These are phyloP conservation scores for Ivindomyrus marchei DNA, from an alignment of 2,113 vertebrate genomes.

Conservation along the genomic window DNA sequence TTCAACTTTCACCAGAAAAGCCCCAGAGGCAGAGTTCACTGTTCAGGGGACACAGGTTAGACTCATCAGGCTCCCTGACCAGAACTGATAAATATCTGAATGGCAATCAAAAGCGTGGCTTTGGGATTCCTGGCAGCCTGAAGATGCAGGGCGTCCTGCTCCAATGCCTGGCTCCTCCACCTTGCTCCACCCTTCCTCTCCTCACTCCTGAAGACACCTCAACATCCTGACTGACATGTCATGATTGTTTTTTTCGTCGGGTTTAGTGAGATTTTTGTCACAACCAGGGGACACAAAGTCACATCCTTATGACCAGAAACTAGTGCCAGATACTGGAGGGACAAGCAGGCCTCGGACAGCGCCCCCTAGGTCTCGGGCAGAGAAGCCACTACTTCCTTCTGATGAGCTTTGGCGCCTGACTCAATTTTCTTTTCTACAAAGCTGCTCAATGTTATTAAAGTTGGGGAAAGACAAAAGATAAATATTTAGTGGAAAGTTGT, in stretches of 20 bases:
- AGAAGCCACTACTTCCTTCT: neutral
- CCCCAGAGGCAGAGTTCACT: neutral
- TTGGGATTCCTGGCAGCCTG: neutral
- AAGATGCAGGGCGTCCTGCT: neutral
- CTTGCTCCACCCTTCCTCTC: neutral
- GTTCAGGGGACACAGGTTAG: neutral
- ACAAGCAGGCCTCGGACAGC: neutral
- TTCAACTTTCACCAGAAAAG: neutral
- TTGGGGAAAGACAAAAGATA: neutral
- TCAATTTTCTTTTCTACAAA: neutral
- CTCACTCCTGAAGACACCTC: neutral
- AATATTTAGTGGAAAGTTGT: neutral
- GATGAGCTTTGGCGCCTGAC: neutral
- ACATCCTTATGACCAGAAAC: neutral
- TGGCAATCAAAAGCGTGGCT: neutral
- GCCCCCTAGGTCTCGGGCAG: neutral
- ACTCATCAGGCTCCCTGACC: neutral
- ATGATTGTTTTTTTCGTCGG: neutral
- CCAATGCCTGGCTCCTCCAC: neutral
- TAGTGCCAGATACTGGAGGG: neutral
- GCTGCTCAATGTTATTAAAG: neutral
- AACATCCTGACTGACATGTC: neutral
- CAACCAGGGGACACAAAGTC: neutral
- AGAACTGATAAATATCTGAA: neutral
- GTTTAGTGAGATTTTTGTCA: neutral